These are phyloP conservation scores for Oryzias javanicus DNA, from an alignment of 2,113 vertebrate genomes.

Conservation along the genomic window DNA sequence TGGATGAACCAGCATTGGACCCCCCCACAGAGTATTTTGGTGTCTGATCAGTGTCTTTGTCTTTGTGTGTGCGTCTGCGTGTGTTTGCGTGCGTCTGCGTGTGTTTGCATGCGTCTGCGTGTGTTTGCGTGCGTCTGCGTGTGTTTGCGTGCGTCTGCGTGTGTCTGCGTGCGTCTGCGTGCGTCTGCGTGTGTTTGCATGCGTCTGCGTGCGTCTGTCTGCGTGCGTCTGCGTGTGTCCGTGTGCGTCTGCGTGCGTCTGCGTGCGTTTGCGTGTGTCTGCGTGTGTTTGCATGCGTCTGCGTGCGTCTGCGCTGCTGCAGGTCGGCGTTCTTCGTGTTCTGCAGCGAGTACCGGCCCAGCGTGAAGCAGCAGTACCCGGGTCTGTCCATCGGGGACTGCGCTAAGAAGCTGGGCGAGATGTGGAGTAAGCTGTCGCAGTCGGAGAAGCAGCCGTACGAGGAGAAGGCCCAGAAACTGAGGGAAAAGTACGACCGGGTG, in stretches of 20 bases:
- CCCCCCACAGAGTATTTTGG: too few relatives aligned
- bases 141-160: background rate
- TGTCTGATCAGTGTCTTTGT: too few relatives aligned
- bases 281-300: background rate
- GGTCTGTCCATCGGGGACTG: conserved; percentile 71
- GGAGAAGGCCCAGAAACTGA: conserved; percentile 69
- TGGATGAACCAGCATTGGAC: too few relatives aligned
- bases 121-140: too few relatives aligned
- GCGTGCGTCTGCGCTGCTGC: background rate
- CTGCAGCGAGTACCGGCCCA: conserved; percentile 71
- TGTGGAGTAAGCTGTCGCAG: conserved; percentile 71
- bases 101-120: background rate
- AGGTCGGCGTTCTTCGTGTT: conserved; percentile 74
- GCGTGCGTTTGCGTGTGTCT: too few relatives aligned
- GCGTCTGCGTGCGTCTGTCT: background rate
- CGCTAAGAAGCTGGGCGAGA: conserved; percentile 68
- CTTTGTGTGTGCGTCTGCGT: too few relatives aligned
- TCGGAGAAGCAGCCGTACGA: conserved; percentile 68
- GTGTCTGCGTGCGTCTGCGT: conserved; percentile 46
- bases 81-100: too few relatives aligned
- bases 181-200: conserved; percentile 63
- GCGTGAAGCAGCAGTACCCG: conserved; percentile 70
- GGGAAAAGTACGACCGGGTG: conserved; percentile 73
- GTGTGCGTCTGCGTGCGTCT: too few relatives aligned
- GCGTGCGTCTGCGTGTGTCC: too few relatives aligned